Percentiles rank a stretch among this genome's conserved stretches.
These are phyloP conservation scores for Petrocephalus microphthalmus DNA, from an alignment of 2,113 vertebrate genomes.

Conservation along the genomic window DNA sequence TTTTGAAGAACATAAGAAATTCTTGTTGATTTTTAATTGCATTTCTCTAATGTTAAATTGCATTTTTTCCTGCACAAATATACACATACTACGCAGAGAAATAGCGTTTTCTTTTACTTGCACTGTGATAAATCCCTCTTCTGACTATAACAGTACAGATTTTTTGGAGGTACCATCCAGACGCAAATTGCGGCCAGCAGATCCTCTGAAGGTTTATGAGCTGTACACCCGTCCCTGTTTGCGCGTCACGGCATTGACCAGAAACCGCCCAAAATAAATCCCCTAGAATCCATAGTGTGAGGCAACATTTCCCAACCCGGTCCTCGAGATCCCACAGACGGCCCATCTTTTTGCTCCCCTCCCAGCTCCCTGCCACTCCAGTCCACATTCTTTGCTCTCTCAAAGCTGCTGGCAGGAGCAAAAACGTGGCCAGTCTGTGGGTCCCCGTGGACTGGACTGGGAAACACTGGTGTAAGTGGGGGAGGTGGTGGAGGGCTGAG, in stretches of 20 bases:
- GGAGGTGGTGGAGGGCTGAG: not conserved
- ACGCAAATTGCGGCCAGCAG: not conserved
- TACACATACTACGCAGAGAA: not conserved
- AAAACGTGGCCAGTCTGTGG: not conserved
- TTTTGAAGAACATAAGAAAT: not conserved
- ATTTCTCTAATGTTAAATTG: not conserved
- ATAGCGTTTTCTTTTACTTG: not conserved
- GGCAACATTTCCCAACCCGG: not conserved
- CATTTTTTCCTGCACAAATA: not conserved
- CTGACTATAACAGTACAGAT: not conserved
- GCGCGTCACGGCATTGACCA: not conserved
- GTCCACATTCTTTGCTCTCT: not conserved
- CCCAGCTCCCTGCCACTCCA: not conserved
- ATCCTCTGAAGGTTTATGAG: not conserved
- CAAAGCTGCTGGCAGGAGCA: not conserved
- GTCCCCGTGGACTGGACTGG: not conserved
- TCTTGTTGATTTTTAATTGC: not conserved
- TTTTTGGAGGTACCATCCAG: not conserved
- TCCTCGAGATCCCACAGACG: not conserved
- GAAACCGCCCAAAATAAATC: not conserved
- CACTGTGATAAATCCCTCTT: not conserved
- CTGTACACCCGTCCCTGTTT: not conserved
- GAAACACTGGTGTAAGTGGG: not conserved
- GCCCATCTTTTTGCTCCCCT: not conserved
- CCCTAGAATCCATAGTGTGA: not conserved